Evolutionary conservation across 2,888 invertebrate species (phyloP), one percentile per base, ranked within the genome.

Genomic region (Resseliella maxima): DNA sequence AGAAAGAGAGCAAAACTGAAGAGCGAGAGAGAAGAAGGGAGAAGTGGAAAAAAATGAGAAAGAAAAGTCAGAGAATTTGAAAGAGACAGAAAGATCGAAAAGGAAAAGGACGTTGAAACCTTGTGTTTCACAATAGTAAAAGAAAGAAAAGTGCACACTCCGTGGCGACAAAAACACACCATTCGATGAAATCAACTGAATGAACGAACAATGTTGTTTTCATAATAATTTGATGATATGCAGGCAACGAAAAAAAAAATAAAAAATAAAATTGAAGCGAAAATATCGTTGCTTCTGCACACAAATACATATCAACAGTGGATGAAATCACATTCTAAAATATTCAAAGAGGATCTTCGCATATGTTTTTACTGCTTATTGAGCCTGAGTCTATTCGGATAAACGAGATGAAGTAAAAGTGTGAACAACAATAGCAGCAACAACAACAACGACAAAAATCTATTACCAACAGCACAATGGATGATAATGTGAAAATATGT

Each of bases 211-310:
- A 83, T 38, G 83, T 83, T 83, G 36, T 38, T 24, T 83, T 83
- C 83, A 83, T 83, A 36, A 83, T 83, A 83, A 38, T 83, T 83
- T 83, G 83, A 83, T 83, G 83, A 83, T 83, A 83, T 83, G 83
- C 83, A 38, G 3, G 35, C 21, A 8, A 15, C 31, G 10, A 64
- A 18, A 72, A 72, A 36, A 27, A 27, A 27, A 18, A 24, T n/a
- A 64, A 27, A 24, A 27, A 64, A 24, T 64, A 27, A 21, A 21
- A 59, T 5, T 24, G 59, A 59, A 59, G 3, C 3, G 59, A 59
- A 59, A 27, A 27, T 5, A 27, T 5, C 12, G n/a, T 50, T 24
- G 24, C n/a, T 59, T n/a, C 72, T 31, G 15, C 31, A 72, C 31
- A 31, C 72, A 72, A 31, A 72, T 31, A 72, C 31, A 72, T 72